Conservation (phyloP, 2,888 invertebrate species). For the Willowsia nigromaculata region DNA sequence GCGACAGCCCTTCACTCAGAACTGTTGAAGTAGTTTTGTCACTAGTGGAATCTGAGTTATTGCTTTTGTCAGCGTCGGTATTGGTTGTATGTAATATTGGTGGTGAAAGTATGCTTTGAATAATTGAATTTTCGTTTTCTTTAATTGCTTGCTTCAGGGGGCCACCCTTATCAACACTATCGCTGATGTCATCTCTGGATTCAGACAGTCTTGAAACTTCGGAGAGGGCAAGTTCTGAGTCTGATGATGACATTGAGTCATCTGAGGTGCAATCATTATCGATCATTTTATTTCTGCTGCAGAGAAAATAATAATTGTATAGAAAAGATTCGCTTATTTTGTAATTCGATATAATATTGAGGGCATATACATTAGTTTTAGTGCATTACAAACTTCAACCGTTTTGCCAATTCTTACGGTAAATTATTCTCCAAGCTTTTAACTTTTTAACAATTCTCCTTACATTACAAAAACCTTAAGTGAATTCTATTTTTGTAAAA, state of each 20-base stretch:
- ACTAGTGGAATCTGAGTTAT: not conserved
- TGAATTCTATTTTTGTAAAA: too few species aligned
- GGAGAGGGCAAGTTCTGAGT: not conserved
- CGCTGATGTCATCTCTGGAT: slow-evolving; percentile 4
- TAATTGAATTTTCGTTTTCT: slow-evolving; percentile 61
- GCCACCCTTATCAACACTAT: not conserved
- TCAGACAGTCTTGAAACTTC: slow-evolving; percentile 44
- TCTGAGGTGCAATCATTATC: not conserved
- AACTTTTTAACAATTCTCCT: too few species aligned
- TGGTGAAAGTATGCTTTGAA: slow-evolving; percentile 65
- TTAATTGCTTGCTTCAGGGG: slow-evolving; percentile 59
- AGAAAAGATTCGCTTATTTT: not conserved
- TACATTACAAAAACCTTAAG: too few species aligned
- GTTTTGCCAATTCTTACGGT: too few species aligned
- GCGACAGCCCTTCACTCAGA: slow-evolving; percentile 33
- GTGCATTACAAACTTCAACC: too few species aligned
- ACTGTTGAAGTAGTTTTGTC: not conserved
- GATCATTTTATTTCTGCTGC: not conserved
- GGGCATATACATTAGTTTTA: too few species aligned
- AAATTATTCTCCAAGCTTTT: too few species aligned
- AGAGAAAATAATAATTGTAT: not conserved
- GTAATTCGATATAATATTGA: too few species aligned
- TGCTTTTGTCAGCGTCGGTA: not conserved
- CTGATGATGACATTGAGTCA: not conserved
- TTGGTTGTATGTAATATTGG: not conserved